A percentile compares a stretch with the other conserved stretches of the same genome.
These are phyloP conservation scores for Acanthoscelides obtectus DNA, from an alignment of 2,888 invertebrate species.

Conservation along the genomic window DNA sequence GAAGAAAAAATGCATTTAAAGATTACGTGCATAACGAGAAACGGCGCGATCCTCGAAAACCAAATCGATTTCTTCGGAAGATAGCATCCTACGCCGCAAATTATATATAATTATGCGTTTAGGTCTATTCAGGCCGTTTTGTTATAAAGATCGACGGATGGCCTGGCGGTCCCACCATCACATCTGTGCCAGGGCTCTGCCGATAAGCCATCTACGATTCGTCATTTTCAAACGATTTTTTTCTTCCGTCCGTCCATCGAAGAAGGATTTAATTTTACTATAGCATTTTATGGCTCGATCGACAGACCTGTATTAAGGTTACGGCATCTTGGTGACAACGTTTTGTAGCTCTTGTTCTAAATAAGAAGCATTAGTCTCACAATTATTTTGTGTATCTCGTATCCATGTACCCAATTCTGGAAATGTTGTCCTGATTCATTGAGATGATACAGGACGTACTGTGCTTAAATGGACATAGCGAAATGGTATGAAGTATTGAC, in stretches of 20 bases:
- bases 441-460: no score
- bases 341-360: no score
- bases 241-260: neutral
- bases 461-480: no score
- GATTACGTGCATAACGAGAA: conserved; percentile 5
- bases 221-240: conserved; percentile 21
- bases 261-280: conserved; percentile 13
- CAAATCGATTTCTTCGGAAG: conserved; percentile 24
- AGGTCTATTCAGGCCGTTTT: conserved; percentile 21
- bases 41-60: conserved; percentile 2
- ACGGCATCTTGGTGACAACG: no score
- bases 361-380: no score
- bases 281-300: neutral
- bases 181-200: conserved; percentile 22
- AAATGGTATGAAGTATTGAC: no score
- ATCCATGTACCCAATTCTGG: no score
- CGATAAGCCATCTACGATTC: conserved; percentile 29
- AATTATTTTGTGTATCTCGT: no score
- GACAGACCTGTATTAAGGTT: neutral
- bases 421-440: no score
- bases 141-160: conserved; percentile 13
- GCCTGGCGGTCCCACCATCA: conserved; percentile 12
- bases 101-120: conserved; percentile 32
- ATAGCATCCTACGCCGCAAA: conserved; percentile 26
- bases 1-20: neutral